Percentiles rank a stretch among this genome's conserved stretches.
Conservation (phyloP, 2,113 vertebrate species). For the Ginglymostoma cirratum region DNA sequence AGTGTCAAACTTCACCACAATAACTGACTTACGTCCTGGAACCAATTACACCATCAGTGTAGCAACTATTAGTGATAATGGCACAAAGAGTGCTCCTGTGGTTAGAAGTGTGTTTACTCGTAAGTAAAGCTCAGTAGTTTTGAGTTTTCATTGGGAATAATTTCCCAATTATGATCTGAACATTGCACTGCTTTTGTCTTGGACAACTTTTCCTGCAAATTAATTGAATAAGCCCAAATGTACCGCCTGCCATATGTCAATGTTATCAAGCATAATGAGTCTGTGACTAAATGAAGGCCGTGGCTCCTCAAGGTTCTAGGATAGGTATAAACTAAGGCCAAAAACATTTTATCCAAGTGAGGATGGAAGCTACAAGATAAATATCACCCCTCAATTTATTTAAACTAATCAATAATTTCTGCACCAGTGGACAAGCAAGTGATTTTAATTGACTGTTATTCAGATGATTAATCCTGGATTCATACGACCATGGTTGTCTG, state of each 20-base stretch:
- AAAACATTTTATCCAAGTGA: background rate
- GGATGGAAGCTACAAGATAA: background rate
- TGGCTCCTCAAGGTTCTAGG: background rate
- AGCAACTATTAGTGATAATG: background rate
- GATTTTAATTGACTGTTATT: background rate
- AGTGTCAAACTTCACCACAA: background rate
- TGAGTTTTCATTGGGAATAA: background rate
- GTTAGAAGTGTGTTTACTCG: background rate
- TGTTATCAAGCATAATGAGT: background rate
- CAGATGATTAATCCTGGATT: background rate
- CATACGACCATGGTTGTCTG: background rate
- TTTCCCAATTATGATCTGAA: background rate
- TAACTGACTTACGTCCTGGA: background rate
- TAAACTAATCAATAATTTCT: background rate
- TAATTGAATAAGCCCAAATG: background rate
- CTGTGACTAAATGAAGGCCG: background rate
- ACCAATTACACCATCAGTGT: background rate
- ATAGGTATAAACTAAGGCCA: background rate
- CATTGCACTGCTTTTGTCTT: background rate
- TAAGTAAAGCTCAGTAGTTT: background rate
- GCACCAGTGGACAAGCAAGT: background rate
- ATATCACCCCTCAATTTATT: background rate
- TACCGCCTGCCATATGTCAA: background rate
- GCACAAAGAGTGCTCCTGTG: background rate
- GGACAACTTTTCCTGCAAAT: background rate